A percentile compares a stretch with the other conserved stretches of the same genome.
These are phyloP conservation scores for Aegotheles bennettii DNA, from an alignment of 2,113 vertebrate species.

Conservation along the genomic window DNA sequence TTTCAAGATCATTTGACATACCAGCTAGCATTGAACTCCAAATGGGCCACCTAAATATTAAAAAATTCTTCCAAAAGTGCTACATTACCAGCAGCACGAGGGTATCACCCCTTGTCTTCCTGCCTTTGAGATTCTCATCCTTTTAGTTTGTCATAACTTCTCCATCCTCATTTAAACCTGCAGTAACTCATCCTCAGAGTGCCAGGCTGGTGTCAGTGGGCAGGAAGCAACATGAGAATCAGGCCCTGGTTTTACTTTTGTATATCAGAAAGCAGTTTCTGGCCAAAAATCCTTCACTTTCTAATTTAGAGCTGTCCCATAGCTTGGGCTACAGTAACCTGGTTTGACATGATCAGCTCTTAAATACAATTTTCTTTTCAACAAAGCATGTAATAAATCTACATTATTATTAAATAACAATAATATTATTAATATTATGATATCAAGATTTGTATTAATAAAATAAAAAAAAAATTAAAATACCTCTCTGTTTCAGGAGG, in stretches of 20 bases:
- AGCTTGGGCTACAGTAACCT: neutral
- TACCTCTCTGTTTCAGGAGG: neutral
- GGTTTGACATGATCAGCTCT: fast-evolving
- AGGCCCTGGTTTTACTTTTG: neutral
- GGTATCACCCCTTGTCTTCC: neutral
- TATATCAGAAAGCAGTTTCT: neutral
- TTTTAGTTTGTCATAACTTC: neutral
- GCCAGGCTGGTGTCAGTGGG: too few relatives aligned
- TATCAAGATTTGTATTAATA: neutral
- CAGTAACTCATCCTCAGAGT: neutral
- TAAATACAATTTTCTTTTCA: neutral
- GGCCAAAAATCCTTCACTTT: neutral
- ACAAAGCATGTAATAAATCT: neutral
- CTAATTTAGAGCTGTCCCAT: neutral
- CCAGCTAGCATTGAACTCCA: neutral
- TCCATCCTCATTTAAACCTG: neutral
- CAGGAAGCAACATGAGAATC: neutral
- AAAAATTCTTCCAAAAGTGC: neutral
- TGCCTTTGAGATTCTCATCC: fast-evolving
- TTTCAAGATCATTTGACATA: neutral
- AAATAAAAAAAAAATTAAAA: neutral
- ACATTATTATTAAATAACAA: neutral
- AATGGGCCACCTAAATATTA: neutral
- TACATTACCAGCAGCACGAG: fast-evolving
- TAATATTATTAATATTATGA: neutral